Conservation (phyloP, 2,888 invertebrate genomes). For the Aleiodes alternator region DNA sequence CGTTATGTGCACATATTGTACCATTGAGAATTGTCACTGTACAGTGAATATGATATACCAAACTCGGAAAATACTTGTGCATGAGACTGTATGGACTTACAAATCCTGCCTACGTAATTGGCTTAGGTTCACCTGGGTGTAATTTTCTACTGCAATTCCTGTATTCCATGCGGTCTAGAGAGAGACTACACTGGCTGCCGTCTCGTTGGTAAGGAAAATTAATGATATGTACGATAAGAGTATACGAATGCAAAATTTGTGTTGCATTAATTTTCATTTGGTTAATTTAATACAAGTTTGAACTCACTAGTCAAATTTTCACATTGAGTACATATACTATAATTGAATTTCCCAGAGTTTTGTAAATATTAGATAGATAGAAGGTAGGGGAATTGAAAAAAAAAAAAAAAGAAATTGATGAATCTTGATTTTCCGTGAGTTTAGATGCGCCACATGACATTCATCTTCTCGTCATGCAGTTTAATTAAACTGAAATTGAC, state of each 20-base stretch:
- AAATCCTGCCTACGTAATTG: conserved; percentile 41
- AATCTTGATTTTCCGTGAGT: too few relatives aligned
- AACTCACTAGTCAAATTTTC: too few relatives aligned
- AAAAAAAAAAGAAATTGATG: too few relatives aligned
- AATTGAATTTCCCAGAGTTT: neutral
- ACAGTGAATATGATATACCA: conserved; percentile 20
- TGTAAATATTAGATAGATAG: neutral
- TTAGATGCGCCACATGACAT: neutral
- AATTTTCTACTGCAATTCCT: conserved; percentile 8
- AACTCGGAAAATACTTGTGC: conserved; percentile 21
- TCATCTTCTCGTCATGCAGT: conserved; percentile 18
- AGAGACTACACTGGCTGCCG: neutral
- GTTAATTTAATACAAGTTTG: conserved; percentile 6
- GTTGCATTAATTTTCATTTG: neutral
- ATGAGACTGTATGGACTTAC: conserved; percentile 21
- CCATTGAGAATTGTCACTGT: conserved; percentile 38
- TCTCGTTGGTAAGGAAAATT: conserved; percentile 3
- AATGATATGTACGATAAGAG: conserved; percentile 4
- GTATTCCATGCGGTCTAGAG: neutral
- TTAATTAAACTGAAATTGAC: conserved; percentile 27
- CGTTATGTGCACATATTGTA: conserved; percentile 1
- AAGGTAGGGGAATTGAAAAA: too few relatives aligned
- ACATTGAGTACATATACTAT: too few relatives aligned
- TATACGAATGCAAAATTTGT: conserved; percentile 5
- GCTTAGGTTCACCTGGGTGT: conserved; percentile 39